phyloP scores from a whole-genome alignment of 2,113 vertebrate species.

The Gadus chalcogrammus region DNA sequence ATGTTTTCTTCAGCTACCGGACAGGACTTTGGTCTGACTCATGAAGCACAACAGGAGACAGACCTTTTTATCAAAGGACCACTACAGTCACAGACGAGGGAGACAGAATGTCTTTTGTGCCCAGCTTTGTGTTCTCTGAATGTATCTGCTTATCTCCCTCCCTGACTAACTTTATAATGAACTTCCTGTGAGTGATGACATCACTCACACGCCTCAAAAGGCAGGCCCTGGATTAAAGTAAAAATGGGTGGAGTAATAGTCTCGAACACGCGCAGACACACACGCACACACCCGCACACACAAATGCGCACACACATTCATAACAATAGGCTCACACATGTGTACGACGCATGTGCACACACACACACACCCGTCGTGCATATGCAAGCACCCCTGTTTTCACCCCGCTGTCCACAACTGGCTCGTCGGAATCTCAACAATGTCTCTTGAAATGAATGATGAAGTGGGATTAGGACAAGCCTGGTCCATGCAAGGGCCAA shows the following conservation, averaged over 20 bases:
- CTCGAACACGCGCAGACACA: not conserved
- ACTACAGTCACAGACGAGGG: not conserved
- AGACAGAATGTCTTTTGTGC: not conserved
- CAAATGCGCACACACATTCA: conserved; percentile 4
- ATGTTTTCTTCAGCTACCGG: not conserved
- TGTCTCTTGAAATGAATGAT: conserved; percentile 69
- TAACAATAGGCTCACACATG: not conserved
- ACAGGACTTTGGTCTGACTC: not conserved
- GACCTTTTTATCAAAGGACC: not conserved
- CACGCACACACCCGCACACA: conserved; percentile 7
- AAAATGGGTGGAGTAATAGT: conserved; percentile 27
- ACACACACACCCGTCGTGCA: not conserved
- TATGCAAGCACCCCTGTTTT: not conserved
- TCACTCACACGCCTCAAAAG: conserved; percentile 38
- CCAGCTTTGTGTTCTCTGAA: conserved; percentile 33
- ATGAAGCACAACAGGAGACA: not conserved
- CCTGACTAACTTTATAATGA: conserved; percentile 70
- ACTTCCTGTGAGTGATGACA: conserved; percentile 70
- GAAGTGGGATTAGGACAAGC: conserved; percentile 61
- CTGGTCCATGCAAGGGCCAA: conserved; percentile 48
- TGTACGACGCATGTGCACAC: conserved; percentile 3
- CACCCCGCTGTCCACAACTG: conserved; percentile 46
- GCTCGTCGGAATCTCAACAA: conserved; percentile 64
- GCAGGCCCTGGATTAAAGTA: conserved; percentile 9
- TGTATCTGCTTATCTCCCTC: conserved; percentile 37